phyloP scores from a whole-genome alignment of 2,113 vertebrate genomes.

The Brachyhypopomus occidentalis region DNA sequence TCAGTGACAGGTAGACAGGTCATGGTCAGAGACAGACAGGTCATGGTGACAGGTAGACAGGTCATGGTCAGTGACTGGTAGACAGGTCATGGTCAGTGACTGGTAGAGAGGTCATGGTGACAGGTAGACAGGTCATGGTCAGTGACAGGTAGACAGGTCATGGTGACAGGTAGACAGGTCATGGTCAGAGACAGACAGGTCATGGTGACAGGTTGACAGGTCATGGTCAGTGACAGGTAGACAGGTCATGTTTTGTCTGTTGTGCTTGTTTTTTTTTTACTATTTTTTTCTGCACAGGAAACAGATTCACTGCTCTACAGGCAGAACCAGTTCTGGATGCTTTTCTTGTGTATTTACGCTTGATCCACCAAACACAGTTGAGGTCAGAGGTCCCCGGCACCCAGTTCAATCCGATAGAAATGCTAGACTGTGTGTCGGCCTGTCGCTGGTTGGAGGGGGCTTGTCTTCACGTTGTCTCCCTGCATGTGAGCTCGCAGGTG shows the following conservation, averaged over 20 bases:
- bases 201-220: neutral
- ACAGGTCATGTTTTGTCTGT: neutral
- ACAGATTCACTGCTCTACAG: neutral
- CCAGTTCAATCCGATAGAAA: constrained; percentile 31
- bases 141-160: neutral
- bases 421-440: constrained; percentile 61
- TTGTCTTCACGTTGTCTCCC: constrained; percentile 27
- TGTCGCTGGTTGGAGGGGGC: constrained; percentile 71
- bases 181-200: too few species aligned
- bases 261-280: neutral
- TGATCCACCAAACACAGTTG: neutral
- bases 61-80: neutral
- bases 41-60: neutral
- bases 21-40: too few species aligned
- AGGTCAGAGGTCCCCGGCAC: neutral
- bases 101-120: neutral
- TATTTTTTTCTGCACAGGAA: neutral
- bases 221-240: neutral
- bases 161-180: neutral
- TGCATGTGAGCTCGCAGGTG: constrained; percentile 54
- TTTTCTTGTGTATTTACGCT: constrained; percentile 35
- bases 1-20: neutral
- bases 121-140: too few species aligned
- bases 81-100: neutral
- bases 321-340: neutral